Percentiles rank a stretch among this genome's conserved stretches.
These are phyloP conservation scores for Eurosta solidaginis DNA, from an alignment of 1,140 invertebrate genomes.

Conservation along the genomic window DNA sequence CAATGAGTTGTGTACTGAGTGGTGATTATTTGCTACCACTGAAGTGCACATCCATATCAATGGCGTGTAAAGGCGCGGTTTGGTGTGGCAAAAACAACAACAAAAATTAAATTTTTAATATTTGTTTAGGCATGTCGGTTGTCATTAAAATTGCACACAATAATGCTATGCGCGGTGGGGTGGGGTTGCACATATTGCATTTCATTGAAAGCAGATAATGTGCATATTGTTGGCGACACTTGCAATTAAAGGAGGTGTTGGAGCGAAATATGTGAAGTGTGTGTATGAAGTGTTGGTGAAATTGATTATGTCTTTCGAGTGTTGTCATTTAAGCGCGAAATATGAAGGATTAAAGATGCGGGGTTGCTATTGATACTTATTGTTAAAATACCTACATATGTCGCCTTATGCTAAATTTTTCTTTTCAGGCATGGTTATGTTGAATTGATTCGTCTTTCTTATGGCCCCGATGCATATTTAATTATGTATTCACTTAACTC, in stretches of 20 bases:
- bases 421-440: no score
- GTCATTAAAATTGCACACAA: neutral
- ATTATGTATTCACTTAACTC: no score
- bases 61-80: neutral
- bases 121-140: slow-evolving; percentile 5
- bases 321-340: slow-evolving; percentile 22
- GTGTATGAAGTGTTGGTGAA: neutral
- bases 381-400: no score
- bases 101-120: no score
- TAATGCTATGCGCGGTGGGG: neutral
- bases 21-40: slow-evolving; percentile 4
- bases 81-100: neutral
- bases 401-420: no score
- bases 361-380: slow-evolving; percentile 1
- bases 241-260: slow-evolving; percentile 57
- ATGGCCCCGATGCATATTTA: no score
- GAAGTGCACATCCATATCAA: slow-evolving; percentile 22
- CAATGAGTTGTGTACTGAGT: neutral
- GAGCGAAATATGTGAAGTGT: slow-evolving; percentile 41
- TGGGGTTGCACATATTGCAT: neutral
- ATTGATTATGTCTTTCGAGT: neutral
- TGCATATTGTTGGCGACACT: slow-evolving; percentile 35
- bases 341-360: neutral
- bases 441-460: no score
- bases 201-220: neutral